Evolutionary conservation across 2,113 vertebrate genomes (phyloP).

Genomic region (Oreotragus oreotragus): DNA sequence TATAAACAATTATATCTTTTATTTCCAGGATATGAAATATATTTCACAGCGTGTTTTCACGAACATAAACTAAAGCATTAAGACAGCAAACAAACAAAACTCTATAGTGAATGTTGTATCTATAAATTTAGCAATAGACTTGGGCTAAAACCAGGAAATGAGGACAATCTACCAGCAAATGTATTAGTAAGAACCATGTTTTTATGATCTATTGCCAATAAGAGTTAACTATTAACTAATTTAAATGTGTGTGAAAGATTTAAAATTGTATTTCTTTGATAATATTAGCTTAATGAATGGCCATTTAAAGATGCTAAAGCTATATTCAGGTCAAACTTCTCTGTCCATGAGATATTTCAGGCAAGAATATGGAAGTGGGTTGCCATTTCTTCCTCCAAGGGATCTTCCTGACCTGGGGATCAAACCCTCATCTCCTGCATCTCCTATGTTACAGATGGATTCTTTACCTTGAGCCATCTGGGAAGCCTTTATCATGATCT

Average conservation of each 20-base stretch:
- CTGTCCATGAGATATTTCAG: background rate
- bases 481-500: background rate
- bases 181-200: background rate
- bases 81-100: background rate
- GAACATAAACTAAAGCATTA: background rate
- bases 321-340: background rate
- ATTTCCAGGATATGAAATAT: background rate
- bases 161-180: background rate
- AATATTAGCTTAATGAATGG: background rate
- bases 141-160: background rate
- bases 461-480: background rate
- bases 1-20: background rate
- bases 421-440: background rate
- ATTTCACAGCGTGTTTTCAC: background rate
- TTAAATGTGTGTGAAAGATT: background rate
- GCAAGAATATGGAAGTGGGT: background rate
- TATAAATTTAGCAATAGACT: background rate
- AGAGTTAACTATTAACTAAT: background rate
- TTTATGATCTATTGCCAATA: background rate
- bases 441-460: background rate
- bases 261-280: background rate
- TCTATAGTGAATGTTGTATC: background rate
- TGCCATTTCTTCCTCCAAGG: background rate
- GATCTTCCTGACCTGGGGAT: background rate
- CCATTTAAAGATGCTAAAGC: background rate